A percentile compares a stretch with the other conserved stretches of the same genome.
These are phyloP conservation scores for Aviceda subcristata DNA, from an alignment of 2,113 vertebrate genomes.

Conservation along the genomic window DNA sequence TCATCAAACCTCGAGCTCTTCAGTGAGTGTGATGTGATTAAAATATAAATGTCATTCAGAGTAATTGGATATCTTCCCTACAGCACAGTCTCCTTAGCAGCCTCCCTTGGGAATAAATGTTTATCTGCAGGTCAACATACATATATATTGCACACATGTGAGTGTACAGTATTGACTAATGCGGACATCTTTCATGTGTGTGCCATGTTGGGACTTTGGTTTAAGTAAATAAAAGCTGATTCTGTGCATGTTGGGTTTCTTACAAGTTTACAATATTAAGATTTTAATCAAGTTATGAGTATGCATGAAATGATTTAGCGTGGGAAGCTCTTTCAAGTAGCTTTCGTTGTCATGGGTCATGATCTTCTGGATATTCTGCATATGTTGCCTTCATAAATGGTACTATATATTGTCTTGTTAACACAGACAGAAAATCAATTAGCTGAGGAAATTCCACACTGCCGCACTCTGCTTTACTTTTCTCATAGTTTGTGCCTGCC, in stretches of 20 bases:
- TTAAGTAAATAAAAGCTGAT: not conserved
- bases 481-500: not conserved
- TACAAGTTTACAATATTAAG: not conserved
- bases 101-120: not conserved
- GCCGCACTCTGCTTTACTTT: not conserved
- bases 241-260: not conserved
- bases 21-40: constrained; percentile 39
- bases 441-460: not conserved
- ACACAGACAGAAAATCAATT: not conserved
- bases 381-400: not conserved
- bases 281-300: not conserved
- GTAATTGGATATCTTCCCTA: constrained; percentile 9
- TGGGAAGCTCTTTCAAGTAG: not conserved
- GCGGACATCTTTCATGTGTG: not conserved
- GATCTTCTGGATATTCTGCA: not conserved
- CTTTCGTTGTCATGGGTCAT: not conserved
- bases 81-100: constrained; percentile 26
- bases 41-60: constrained; percentile 27
- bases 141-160: not conserved
- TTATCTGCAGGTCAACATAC: not conserved
- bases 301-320: not conserved
- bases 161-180: not conserved
- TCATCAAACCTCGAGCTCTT: constrained; percentile 23
- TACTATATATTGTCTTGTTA: not conserved
- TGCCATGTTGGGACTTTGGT: not conserved